Percentiles rank a stretch among this genome's conserved stretches.
Evolutionary conservation across 2,888 invertebrate genomes (phyloP).

Genomic region (Amorpha juglandis): DNA sequence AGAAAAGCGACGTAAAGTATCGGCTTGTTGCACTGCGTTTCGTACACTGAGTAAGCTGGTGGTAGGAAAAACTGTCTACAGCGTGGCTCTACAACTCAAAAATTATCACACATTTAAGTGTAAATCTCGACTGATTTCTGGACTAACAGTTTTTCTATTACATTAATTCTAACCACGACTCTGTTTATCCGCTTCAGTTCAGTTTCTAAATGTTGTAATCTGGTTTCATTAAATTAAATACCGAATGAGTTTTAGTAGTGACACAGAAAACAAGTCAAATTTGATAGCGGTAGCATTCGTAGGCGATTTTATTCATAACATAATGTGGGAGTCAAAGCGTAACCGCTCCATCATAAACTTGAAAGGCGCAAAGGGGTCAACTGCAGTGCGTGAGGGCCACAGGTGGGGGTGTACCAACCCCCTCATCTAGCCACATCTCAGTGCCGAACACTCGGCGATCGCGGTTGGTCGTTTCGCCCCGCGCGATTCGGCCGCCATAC

Average conservation of each 20-base stretch:
- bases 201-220: too few relatives aligned
- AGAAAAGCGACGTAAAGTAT: too few relatives aligned
- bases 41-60: too few relatives aligned
- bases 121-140: too few relatives aligned
- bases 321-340: conserved; percentile 24
- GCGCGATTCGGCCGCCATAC: conserved; percentile 26
- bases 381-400: conserved; percentile 81
- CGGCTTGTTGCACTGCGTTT: too few relatives aligned
- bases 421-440: conserved; percentile 46
- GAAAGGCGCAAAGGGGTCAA: conserved; percentile 68
- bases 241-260: background rate
- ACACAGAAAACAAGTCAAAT: background rate
- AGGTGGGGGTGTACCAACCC: conserved; percentile 65
- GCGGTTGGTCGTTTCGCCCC: conserved; percentile 49
- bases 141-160: too few relatives aligned
- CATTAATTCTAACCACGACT: too few relatives aligned
- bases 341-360: conserved; percentile 53
- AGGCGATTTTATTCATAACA: background rate
- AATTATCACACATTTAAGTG: too few relatives aligned
- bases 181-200: too few relatives aligned
- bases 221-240: too few relatives aligned
- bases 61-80: too few relatives aligned
- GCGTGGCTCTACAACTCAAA: too few relatives aligned
- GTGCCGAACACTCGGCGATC: conserved; percentile 53
- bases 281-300: background rate